Base-by-base conservation (phyloP, 1,140 invertebrate species). In the Zaprionus capensis region DNA sequence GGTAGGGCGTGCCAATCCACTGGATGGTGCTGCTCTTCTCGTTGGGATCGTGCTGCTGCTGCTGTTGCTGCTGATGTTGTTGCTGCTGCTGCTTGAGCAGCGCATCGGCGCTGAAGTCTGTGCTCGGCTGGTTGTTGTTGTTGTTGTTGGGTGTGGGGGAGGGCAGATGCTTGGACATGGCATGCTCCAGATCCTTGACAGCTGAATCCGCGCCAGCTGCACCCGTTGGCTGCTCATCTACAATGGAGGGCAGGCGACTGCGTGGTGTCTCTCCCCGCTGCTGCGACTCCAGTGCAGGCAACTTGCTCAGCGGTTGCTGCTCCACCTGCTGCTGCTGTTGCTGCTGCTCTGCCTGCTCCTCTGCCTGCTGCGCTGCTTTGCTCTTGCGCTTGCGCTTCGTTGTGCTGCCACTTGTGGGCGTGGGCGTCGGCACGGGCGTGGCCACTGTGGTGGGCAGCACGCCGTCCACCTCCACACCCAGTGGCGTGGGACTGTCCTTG, bases 111-210 rank as follows among this genome's bases (percentile, higher is more conserved):
- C 97, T 97, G 87, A 98, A 98, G 87, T 98, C 97, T 0, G 97
- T 93, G 7, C 94, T 95, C 17, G 94, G 92, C 5, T 88, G 83
- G 49, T 58, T 73, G 28, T 77, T 76, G 57, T 78, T 78, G 67
- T 75, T 79, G 17, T 59, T 67, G 53, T 69, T 73, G 59, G 80
- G 22, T 15, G 68, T 91, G 2, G 94, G 93, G 6, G 95, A 94
- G 0, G 98, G 98, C 46, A 99, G 93, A 93, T 99, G 98, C 91
- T 98, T 98, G 22, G 98, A 98, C 98, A 99, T 99, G 14, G 97
- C 98, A 82, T 98, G 97, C 93, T 99, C 98, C 72, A 99, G 93
- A 83, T 99, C 98, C 92, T 98, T 97, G 0, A 92, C 92, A 4
- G 92, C 91, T 4, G 86, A 80, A 49, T 93, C 91, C 0, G 84